Evolutionary conservation across 2,888 invertebrate species (phyloP), one percentile per base, ranked within the genome.

Genomic region (Archips crataeganus): DNA sequence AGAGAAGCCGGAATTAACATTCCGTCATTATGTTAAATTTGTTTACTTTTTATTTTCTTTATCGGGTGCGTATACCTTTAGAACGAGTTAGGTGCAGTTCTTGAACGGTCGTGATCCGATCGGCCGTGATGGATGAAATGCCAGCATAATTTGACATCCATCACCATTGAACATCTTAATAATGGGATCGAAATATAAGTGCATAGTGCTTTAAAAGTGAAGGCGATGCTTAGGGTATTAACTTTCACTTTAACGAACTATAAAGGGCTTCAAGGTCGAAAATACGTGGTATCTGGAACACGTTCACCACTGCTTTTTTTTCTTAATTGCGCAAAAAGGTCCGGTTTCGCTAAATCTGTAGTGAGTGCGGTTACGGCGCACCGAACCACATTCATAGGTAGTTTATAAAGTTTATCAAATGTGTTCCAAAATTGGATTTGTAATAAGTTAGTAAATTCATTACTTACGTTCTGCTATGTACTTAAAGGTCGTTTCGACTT

Each of bases 181-280:
- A 82, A 82, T 83, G 77, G 70, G 68, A 83, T 79, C 79, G 75
- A 77, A 79, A 80, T 76, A 73, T 69, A 69, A 74, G 71, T 57
- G 76, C 78, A 80, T 79, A 80, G 72, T 77, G 75, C 78, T 78
- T 82, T 81, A 86, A 85, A 89, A 87, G 85, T 84, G 86, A 87
- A 86, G 80, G 82, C 80, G 77, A 75, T 75, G 75, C 75, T 82
- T 71, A 74, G 62, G 59, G 74, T 74, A 84, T 86, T 83, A 75
- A 84, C 92, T 93, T 92, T 93, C 91, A 91, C 93, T 92, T 88
- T 90, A 85, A 80, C 81, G 76, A 80, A 79, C 85, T 85, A 88
- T 87, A 89, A 90, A 91, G 90, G 90, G 90, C 85, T 78, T 82
- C 88, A 90, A 90, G 91, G 90, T 87, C 87, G 84, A 79, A 70